These are phyloP conservation scores for Campaea margaritaria DNA, from an alignment of 2,888 invertebrate genomes.

Conservation along the genomic window DNA sequence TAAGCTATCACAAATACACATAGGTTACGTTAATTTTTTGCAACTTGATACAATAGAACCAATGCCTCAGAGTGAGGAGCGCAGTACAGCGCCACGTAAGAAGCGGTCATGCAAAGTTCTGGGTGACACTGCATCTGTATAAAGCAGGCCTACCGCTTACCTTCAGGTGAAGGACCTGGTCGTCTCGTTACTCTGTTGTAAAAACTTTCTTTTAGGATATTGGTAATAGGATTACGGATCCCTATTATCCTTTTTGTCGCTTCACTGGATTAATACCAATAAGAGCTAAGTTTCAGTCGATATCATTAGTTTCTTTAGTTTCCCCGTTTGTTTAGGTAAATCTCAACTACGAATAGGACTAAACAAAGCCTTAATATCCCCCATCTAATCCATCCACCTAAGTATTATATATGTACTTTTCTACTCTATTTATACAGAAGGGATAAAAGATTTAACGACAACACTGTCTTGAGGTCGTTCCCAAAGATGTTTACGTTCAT, in stretches of 20 bases:
- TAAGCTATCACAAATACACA: no score
- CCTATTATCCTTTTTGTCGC: neutral
- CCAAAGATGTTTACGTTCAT: conserved; percentile 47
- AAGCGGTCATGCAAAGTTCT: no score
- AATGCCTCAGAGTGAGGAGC: no score
- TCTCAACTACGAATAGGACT: neutral
- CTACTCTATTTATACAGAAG: conserved; percentile 41
- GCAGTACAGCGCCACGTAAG: no score
- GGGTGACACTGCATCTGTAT: no score
- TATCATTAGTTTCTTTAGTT: conserved; percentile 1
- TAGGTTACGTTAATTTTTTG: no score
- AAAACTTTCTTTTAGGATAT: no score
- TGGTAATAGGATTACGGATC: neutral
- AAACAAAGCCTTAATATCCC: conserved; percentile 1
- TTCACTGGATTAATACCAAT: neutral
- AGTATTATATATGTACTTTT: conserved; percentile 7
- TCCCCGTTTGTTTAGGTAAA: conserved; percentile 1
- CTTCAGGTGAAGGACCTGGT: no score
- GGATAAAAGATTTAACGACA: conserved; percentile 50
- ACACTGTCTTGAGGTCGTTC: conserved; percentile 37
- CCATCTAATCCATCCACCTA: neutral
- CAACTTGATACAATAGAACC: no score
- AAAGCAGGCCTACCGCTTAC: no score
- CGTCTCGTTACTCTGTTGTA: no score
- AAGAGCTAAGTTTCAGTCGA: neutral